Percentiles rank a stretch among this genome's conserved stretches.
phyloP scores from a whole-genome alignment of 2,888 invertebrate genomes.

The Brassicogethes aeneus region DNA sequence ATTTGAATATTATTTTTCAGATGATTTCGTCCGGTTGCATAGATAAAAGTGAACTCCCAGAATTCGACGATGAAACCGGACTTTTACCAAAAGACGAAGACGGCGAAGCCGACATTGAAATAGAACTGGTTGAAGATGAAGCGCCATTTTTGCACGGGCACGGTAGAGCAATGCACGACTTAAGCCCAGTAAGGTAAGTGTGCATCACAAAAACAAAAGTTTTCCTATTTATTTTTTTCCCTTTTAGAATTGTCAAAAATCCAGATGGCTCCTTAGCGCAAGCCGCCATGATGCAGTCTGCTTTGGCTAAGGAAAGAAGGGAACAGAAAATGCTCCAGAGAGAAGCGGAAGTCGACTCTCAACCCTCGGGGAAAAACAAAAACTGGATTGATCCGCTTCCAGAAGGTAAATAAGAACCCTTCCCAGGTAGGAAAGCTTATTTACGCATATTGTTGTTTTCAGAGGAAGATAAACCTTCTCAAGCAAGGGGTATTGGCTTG shows the following conservation, averaged over 20 bases:
- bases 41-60: constrained; percentile 89
- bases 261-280: constrained; percentile 98
- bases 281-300: constrained; percentile 99
- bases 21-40: constrained; percentile 90
- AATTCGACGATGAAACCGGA: constrained; percentile 96
- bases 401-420: constrained; percentile 46
- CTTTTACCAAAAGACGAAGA: constrained; percentile 83
- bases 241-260: constrained; percentile 82
- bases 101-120: constrained; percentile 95
- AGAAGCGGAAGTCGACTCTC: constrained; percentile 83
- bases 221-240: constrained; percentile 2
- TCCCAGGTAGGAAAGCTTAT: neutral
- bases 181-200: constrained; percentile 74
- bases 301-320: constrained; percentile 91
- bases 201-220: neutral
- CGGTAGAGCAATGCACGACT: constrained; percentile 81
- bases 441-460: constrained; percentile 4
- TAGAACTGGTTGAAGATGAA: constrained; percentile 97
- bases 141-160: constrained; percentile 94
- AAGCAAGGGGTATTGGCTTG: constrained; percentile 74
- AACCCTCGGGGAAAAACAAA: constrained; percentile 75
- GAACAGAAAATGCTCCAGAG: constrained; percentile 95
- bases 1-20: no score
- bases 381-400: constrained; percentile 97
- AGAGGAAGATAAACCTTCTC: constrained; percentile 37